These are phyloP conservation scores for Nasua narica DNA, from an alignment of 2,797 vertebrate genomes.

Conservation along the genomic window DNA sequence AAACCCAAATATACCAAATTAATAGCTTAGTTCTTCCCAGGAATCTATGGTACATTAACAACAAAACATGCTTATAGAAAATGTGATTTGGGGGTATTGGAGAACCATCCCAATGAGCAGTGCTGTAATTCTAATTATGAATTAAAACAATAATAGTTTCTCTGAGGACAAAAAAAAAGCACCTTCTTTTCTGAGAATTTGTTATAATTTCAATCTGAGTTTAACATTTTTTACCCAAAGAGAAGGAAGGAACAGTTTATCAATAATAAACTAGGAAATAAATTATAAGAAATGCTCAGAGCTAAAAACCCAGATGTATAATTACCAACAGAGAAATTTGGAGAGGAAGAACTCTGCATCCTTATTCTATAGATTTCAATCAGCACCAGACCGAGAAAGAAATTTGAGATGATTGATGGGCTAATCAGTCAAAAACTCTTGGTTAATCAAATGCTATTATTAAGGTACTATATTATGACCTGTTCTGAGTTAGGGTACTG, in stretches of 20 bases:
- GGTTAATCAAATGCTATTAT: not conserved
- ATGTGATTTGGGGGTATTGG: not conserved
- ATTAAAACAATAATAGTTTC: constrained; percentile 47
- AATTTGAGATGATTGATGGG: not conserved
- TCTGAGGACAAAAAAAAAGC: not conserved
- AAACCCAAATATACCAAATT: constrained; percentile 3
- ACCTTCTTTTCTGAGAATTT: not conserved
- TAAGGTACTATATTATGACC: not conserved
- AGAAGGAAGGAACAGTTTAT: not conserved
- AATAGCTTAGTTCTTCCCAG: constrained; percentile 10
- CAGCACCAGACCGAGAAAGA: not conserved
- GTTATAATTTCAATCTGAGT: constrained; percentile 7
- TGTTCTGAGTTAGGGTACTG: not conserved
- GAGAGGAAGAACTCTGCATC: not conserved
- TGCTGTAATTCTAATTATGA: constrained; percentile 23
- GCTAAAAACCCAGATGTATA: not conserved
- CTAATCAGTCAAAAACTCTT: not conserved
- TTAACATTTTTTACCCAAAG: not conserved
- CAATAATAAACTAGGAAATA: constrained; percentile 14
- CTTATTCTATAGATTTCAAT: not conserved
- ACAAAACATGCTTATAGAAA: constrained; percentile 10
- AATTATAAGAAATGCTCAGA: not conserved
- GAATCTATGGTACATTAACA: constrained; percentile 11
- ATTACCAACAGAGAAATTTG: not conserved
- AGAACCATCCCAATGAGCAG: not conserved